Conservation (phyloP, 2,888 invertebrate species). For the Serripes groenlandicus region DNA sequence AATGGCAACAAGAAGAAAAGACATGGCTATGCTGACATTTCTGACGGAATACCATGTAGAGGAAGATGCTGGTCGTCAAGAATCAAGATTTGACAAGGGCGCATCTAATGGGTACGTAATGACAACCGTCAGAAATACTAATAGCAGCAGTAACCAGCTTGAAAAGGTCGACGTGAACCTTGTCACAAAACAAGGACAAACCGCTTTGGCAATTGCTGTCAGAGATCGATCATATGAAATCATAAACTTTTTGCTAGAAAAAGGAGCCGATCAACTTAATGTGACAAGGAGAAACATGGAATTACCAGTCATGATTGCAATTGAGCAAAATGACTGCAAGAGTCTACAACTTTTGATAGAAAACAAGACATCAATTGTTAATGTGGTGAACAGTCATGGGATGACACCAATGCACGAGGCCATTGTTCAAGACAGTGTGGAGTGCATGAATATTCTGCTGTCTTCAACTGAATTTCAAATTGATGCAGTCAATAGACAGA, state of each 20-base stretch:
- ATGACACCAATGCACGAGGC: neutral
- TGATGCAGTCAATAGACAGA: constrained; percentile 1
- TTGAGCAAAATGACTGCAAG: neutral
- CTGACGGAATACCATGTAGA: neutral
- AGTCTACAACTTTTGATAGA: neutral
- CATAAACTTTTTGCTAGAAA: neutral
- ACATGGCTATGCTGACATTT: constrained; percentile 5
- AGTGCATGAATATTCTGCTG: neutral
- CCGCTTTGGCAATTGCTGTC: neutral
- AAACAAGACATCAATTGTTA: neutral
- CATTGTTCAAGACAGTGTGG: neutral
- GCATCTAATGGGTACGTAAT: neutral
- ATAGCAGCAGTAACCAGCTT: no score
- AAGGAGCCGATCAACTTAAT: neutral
- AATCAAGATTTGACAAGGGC: neutral
- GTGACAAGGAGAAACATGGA: neutral
- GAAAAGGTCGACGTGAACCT: constrained; percentile 7
- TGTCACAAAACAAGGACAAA: neutral
- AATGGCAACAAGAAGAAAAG: neutral
- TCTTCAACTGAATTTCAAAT: neutral
- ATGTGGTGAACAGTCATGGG: neutral
- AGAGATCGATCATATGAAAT: neutral
- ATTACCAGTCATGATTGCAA: neutral
- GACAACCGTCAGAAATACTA: no score
- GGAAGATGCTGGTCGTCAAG: neutral